Evolutionary conservation across 2,888 invertebrate species (phyloP).

Genomic region (Allygus modestus): DNA sequence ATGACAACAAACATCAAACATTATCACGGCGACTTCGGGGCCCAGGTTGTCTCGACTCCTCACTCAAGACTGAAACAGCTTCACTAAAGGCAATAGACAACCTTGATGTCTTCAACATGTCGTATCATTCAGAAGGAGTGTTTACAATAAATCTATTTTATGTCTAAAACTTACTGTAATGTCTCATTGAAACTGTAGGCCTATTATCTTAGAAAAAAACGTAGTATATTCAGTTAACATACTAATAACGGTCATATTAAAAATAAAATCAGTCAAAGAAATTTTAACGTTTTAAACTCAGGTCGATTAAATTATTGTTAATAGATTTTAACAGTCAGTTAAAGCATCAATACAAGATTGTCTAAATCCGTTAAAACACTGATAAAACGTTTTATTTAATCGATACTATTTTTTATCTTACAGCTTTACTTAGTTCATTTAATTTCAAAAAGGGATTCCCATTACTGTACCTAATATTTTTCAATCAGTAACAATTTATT

Average conservation of each 20-base stretch:
- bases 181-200: constrained; percentile 17
- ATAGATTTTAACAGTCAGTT: neutral
- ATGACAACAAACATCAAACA: neutral
- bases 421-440: neutral
- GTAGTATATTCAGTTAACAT: neutral
- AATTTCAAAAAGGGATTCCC: neutral
- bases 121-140: neutral
- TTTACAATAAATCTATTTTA: neutral
- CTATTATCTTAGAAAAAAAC: neutral
- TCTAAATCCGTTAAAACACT: neutral
- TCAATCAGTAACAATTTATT: constrained; percentile 30
- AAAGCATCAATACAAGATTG: neutral
- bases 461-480: neutral
- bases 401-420: neutral
- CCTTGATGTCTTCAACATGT: too few relatives aligned
- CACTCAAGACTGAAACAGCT: too few relatives aligned
- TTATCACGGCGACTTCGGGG: neutral
- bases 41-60: neutral
- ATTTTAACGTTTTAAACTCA: neutral
- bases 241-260: neutral
- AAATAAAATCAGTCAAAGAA: neutral
- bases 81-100: too few relatives aligned
- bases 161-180: neutral
- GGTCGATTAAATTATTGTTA: neutral
- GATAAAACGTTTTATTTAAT: neutral